Evolutionary conservation across 1,140 invertebrate species (phyloP).

Genomic region (Diplogasteroides magnus): DNA sequence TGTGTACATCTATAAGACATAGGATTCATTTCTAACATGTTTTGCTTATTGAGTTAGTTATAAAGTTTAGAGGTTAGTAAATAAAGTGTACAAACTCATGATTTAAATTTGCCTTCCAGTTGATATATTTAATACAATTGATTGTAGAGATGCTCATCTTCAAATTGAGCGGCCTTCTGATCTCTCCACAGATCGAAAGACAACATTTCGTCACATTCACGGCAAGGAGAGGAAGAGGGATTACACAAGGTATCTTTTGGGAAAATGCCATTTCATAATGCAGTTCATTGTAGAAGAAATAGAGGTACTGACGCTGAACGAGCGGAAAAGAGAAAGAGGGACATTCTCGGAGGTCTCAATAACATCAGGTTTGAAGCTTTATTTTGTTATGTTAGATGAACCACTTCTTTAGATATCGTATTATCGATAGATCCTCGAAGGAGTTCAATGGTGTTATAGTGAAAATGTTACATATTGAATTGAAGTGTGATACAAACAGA

Average conservation of each 20-base stretch:
- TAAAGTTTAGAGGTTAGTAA: neutral
- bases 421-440: neutral
- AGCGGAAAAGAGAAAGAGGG: neutral
- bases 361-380: neutral
- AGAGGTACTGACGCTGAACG: neutral
- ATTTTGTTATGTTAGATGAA: neutral
- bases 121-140: too few relatives aligned
- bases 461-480: neutral
- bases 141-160: slow-evolving; percentile 24
- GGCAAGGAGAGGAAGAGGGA: slow-evolving; percentile 42
- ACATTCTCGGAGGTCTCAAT: neutral
- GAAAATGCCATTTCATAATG: too few relatives aligned
- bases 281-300: too few relatives aligned
- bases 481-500: neutral
- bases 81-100: slow-evolving; percentile 33
- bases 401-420: neutral
- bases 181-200: slow-evolving; percentile 42
- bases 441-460: neutral
- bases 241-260: too few relatives aligned
- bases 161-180: slow-evolving; percentile 17
- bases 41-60: neutral
- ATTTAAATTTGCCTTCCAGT: slow-evolving; percentile 37
- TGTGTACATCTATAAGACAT: slow-evolving; percentile 7
- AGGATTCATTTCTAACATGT: slow-evolving; percentile 1
- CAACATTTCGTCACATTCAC: slow-evolving; percentile 52